phyloP scores from a whole-genome alignment of 92 coral and sea anemone genomes.

The Epizoanthus scotinus region DNA sequence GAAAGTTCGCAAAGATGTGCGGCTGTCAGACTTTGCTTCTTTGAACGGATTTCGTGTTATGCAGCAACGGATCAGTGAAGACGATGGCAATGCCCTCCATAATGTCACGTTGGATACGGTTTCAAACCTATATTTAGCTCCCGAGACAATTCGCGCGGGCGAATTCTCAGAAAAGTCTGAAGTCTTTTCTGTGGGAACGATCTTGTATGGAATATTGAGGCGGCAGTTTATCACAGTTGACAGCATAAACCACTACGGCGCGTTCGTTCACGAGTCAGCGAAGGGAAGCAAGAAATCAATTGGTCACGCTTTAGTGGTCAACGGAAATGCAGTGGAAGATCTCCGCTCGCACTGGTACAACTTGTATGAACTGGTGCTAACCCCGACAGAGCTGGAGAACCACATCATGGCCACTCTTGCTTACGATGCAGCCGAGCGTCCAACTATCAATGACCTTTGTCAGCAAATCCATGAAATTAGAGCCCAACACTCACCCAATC shows the following conservation, averaged over 20 bases:
- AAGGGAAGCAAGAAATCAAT: neutral
- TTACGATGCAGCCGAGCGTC: neutral
- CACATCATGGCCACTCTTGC: neutral
- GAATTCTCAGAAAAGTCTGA: neutral
- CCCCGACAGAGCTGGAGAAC: neutral
- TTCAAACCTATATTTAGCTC: neutral
- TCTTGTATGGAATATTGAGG: slow-evolving; percentile 2
- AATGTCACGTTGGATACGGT: neutral
- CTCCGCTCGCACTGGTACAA: neutral
- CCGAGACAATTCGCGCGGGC: neutral
- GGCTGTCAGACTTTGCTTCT: slow-evolving; percentile 12
- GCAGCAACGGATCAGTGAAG: neutral
- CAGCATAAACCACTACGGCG: neutral
- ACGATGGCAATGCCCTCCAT: neutral
- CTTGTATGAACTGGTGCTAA: neutral
- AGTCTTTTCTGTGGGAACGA: neutral
- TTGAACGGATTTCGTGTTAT: neutral
- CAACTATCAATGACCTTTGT: neutral
- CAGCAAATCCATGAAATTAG: too few relatives aligned
- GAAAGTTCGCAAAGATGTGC: neutral
- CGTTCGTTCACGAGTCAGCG: neutral
- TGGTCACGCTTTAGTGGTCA: neutral
- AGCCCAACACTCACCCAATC: too few relatives aligned
- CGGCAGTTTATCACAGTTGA: neutral
- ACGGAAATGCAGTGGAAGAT: neutral